Conservation (phyloP, 2,113 vertebrate genomes). For the Antennarius striatus region DNA sequence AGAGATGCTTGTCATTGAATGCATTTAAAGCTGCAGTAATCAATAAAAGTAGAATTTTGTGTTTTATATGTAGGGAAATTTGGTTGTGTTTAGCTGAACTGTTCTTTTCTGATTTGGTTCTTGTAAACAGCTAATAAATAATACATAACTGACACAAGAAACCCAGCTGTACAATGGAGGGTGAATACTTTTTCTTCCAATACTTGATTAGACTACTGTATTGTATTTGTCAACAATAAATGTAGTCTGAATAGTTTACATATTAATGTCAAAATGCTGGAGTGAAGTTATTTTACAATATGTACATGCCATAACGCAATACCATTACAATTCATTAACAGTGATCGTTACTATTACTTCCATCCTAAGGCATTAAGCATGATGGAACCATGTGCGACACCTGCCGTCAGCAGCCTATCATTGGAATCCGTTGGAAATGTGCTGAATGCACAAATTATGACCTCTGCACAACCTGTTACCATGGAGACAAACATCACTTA, state of each 20-base stretch:
- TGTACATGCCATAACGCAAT: background rate
- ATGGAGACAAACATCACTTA: slow-evolving; percentile 98
- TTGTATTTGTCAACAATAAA: background rate
- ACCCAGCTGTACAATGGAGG: no score
- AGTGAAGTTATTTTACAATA: background rate
- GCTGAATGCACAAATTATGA: slow-evolving; percentile 99
- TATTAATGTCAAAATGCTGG: background rate
- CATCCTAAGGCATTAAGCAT: slow-evolving; percentile 91
- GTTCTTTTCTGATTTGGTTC: no score
- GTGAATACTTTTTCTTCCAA: no score
- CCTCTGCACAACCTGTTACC: slow-evolving; percentile 98
- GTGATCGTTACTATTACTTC: background rate
- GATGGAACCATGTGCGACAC: slow-evolving; percentile 99
- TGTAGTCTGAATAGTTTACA: background rate
- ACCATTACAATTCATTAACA: background rate
- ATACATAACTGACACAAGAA: no score
- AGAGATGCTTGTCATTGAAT: no score
- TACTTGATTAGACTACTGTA: background rate
- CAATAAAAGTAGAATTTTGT: no score
- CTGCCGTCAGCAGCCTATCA: slow-evolving; percentile 97
- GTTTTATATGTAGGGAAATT: no score
- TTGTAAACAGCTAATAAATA: no score
- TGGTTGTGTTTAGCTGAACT: no score
- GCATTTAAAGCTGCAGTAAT: no score
- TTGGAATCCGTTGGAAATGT: slow-evolving; percentile 99